A percentile compares a stretch with the other conserved stretches of the same genome.
These are phyloP conservation scores for Odontocerum albicorne DNA, from an alignment of 2,888 invertebrate genomes.

Conservation along the genomic window DNA sequence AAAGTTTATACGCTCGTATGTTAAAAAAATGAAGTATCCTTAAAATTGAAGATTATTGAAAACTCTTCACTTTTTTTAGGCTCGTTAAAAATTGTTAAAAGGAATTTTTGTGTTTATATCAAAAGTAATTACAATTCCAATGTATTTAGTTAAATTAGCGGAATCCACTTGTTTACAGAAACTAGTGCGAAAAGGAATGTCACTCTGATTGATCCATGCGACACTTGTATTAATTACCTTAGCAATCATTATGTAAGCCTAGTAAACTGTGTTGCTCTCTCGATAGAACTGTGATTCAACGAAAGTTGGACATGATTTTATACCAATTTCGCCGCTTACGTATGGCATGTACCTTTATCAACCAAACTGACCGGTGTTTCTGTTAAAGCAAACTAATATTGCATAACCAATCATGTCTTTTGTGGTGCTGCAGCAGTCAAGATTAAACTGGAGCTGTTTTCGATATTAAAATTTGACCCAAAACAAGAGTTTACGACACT, in stretches of 20 bases:
- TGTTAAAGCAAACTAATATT: slow-evolving; percentile 6
- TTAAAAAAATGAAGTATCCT: too few species aligned
- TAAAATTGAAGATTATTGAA: too few species aligned
- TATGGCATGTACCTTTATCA: slow-evolving; percentile 3
- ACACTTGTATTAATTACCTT: slow-evolving; percentile 25
- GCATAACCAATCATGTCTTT: slow-evolving; percentile 6
- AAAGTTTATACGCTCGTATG: too few species aligned
- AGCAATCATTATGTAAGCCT: slow-evolving; percentile 21
- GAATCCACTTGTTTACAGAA: too few species aligned
- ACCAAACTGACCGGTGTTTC: slow-evolving; percentile 1
- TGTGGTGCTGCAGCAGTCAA: background rate
- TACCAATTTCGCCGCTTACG: slow-evolving; percentile 8
- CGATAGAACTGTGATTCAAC: slow-evolving; percentile 21
- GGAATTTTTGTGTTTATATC: too few species aligned
- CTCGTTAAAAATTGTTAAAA: too few species aligned
- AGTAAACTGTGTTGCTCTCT: slow-evolving; percentile 3
- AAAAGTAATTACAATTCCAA: too few species aligned
- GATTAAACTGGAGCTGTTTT: background rate
- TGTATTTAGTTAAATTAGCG: too few species aligned
- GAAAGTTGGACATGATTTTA: slow-evolving; percentile 27
- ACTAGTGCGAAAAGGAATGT: too few species aligned
- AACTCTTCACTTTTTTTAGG: too few species aligned
- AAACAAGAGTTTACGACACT: slow-evolving; percentile 6
- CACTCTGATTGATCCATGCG: too few species aligned
- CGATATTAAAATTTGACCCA: slow-evolving; percentile 10